Evolutionary conservation across 1,140 invertebrate species (phyloP), one percentile per base, ranked within the genome.

Genomic region (Orchestia grillus): DNA sequence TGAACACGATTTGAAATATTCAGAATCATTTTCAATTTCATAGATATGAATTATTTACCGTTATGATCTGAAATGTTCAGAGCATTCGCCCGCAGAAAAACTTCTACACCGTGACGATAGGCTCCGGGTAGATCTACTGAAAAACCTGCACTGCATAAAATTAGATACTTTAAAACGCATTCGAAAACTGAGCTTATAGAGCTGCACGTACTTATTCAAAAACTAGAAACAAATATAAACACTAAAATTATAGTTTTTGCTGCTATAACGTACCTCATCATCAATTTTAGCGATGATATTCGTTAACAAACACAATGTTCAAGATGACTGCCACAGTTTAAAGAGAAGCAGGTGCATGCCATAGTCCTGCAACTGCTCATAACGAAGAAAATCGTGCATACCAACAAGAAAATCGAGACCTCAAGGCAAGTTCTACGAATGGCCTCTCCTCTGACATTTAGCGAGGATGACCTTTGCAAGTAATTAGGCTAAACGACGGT

Each of bases 401-500:
- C 62, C 11, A 77, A 77, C 62, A 77, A 77, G 15, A 77, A 77
- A 77, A 77, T 77, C 62, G 62, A 77, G 62, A 77, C 62, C 28
- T 77, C 62, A 77, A 77, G 62, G 62, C 62, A 77, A 77, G 62
- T 77, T 77, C 62, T 77, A 77, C 62, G 62, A 77, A 77, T 77
- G 62, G 62, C 62, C 62, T 77, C 62, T 77, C 62, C 28, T 91
- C 41, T 91, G 88, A 91, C 88, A 91, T 91, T 91, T 44, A 41
- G 41, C 41, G 41, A 91, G 44, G 88, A 91, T 91, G 88, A 91
- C 88, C 88, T 91, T 91, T 91, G 88, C 88, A 91, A 44, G 88
- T 44, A 91, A 91, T 91, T 91, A 91, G 88, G 88, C 88, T 91
- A 91, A 91, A 91, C 88, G 88, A 43, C 88, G 88, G 62, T 77